A percentile compares a stretch with the other conserved stretches of the same genome.
Conservation (phyloP, 1,140 invertebrate species). For the Steinernema khuongi region DNA sequence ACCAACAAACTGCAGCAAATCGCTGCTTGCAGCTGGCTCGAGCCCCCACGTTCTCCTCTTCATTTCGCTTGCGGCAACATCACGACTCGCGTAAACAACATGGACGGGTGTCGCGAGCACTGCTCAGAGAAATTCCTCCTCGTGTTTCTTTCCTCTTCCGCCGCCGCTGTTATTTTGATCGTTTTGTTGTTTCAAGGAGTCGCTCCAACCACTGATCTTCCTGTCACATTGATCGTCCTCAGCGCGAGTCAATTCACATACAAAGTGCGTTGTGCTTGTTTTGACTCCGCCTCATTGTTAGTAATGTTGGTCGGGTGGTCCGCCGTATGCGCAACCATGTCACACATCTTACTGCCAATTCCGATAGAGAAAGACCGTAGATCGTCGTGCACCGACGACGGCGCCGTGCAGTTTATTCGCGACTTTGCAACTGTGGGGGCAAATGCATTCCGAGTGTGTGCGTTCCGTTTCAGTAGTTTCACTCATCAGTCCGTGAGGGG, state of each 20-base stretch:
- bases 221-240: no score
- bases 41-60: neutral
- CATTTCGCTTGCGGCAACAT: slow-evolving; percentile 13
- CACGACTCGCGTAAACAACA: slow-evolving; percentile 4
- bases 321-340: neutral
- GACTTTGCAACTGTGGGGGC: neutral
- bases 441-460: neutral
- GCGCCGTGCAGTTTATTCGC: neutral
- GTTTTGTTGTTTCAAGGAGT: no score
- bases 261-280: no score
- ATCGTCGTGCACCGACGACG: neutral
- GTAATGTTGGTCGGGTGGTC: neutral
- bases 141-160: no score
- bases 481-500: neutral
- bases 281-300: slow-evolving; percentile 13
- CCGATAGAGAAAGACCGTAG: neutral
- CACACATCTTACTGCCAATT: neutral
- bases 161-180: no score
- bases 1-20: neutral
- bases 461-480: slow-evolving; percentile 11
- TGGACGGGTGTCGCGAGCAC: no score
- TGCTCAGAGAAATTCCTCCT: no score
- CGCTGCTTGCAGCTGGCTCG: neutral
- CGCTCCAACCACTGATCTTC: no score
- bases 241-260: no score